Evolutionary conservation across 2,797 vertebrate species (phyloP).

Genomic region (Halcyon chelicuti): DNA sequence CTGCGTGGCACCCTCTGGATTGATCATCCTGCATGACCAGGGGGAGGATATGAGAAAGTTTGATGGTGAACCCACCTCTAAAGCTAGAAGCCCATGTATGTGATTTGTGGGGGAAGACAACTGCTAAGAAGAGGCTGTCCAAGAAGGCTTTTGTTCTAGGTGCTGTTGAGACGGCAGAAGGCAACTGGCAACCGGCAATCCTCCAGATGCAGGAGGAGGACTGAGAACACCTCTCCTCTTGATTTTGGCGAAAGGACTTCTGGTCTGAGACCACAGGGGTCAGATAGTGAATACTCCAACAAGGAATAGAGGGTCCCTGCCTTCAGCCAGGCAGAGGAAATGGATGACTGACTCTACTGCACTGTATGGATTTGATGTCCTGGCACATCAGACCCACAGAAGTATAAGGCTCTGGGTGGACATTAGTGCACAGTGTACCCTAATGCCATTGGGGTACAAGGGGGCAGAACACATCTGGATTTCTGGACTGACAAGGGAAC

Average conservation of each 20-base stretch:
- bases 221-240: neutral
- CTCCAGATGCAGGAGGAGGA: neutral
- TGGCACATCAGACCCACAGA: no score
- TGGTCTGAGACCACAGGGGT: neutral
- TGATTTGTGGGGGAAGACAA: neutral
- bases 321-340: no score
- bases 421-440: no score
- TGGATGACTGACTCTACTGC: no score
- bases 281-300: neutral
- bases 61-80: neutral
- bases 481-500: no score
- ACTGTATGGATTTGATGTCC: no score
- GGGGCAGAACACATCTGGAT: no score
- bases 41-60: neutral
- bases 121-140: neutral
- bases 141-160: neutral
- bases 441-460: no score
- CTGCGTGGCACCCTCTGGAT: neutral
- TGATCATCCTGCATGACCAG: neutral
- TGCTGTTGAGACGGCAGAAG: neutral
- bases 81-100: neutral
- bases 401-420: no score
- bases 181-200: neutral
- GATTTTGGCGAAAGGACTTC: neutral
- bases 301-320: no score